Evolutionary conservation across 2,113 vertebrate genomes (phyloP).

Genomic region (Leptosomus discolor): DNA sequence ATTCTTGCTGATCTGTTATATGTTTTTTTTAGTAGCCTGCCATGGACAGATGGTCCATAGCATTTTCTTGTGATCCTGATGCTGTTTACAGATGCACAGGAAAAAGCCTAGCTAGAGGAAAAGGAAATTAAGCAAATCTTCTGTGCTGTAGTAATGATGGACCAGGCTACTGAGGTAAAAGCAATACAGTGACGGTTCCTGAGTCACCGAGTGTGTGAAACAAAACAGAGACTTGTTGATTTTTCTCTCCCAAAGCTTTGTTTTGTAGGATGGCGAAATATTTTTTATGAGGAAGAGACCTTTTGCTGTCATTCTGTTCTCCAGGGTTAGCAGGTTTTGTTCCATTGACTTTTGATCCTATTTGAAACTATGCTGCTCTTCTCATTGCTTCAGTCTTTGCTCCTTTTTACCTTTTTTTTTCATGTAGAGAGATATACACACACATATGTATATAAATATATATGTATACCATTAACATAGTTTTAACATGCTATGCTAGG

Average conservation of each 20-base stretch:
- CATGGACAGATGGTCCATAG: neutral
- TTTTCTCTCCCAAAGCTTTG: neutral
- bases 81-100: neutral
- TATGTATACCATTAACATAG: neutral
- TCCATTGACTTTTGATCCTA: neutral
- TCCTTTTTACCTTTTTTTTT: neutral
- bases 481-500: neutral
- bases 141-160: no score
- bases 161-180: neutral
- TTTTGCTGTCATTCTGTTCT: neutral
- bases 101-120: neutral
- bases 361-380: neutral
- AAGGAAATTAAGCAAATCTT: neutral
- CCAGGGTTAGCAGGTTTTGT: neutral
- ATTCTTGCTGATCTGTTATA: neutral
- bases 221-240: neutral
- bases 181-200: neutral
- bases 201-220: neutral
- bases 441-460: neutral
- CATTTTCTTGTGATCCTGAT: neutral
- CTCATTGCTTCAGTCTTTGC: neutral
- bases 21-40: neutral
- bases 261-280: neutral
- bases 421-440: neutral
- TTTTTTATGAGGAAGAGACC: neutral